These are phyloP conservation scores for Lasioglossum baleicum DNA, from an alignment of 1,140 invertebrate genomes.

Conservation along the genomic window DNA sequence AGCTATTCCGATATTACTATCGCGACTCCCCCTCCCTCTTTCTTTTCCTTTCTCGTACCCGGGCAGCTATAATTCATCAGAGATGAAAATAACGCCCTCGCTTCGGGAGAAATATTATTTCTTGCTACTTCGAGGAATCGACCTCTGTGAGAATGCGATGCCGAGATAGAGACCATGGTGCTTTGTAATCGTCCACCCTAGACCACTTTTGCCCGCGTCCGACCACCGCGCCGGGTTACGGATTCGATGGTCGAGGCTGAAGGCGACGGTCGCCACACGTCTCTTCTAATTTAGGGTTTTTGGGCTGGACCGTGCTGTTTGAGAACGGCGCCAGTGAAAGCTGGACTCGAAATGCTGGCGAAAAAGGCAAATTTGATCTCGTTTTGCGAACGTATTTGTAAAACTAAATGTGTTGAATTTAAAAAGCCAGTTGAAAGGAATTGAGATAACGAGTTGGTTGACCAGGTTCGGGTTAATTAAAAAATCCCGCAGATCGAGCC, in stretches of 20 bases:
- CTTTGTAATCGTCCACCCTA: slow-evolving; percentile 57
- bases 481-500: neutral
- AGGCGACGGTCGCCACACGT: slow-evolving; percentile 38
- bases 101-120: neutral
- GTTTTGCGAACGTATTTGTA: no score
- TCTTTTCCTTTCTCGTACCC: no score
- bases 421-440: no score
- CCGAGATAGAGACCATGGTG: slow-evolving; percentile 35
- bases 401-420: no score
- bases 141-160: neutral
- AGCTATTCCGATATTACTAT: slow-evolving; percentile 24
- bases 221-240: slow-evolving; percentile 35
- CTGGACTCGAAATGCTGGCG: no score
- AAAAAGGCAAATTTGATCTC: no score
- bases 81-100: neutral
- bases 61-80: neutral
- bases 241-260: slow-evolving; percentile 49
- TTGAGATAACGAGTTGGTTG: no score
- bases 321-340: no score
- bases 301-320: no score
- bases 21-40: neutral
- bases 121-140: neutral
- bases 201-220: slow-evolving; percentile 33
- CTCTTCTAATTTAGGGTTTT: slow-evolving; percentile 24
- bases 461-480: no score